Evolutionary conservation across 2,113 vertebrate species (phyloP).

Genomic region (Lepisosteus oculatus): DNA sequence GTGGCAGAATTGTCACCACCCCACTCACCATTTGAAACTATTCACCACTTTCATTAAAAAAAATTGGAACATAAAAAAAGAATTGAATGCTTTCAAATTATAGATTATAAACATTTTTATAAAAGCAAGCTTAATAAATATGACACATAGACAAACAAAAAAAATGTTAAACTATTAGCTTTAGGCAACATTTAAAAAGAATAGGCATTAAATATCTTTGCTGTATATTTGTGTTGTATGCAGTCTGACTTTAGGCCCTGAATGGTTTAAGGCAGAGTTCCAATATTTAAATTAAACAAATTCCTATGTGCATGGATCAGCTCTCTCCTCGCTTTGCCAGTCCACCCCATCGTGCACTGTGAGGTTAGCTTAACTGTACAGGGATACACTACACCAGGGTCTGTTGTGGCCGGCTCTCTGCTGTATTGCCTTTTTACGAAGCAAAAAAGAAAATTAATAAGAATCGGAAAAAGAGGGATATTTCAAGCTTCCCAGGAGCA

Average conservation of each 20-base stretch:
- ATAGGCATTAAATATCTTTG: constrained; percentile 16
- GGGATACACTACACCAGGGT: not conserved
- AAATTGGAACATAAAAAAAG: constrained; percentile 48
- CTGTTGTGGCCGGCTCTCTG: too few relatives aligned
- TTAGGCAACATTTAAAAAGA: constrained; percentile 42
- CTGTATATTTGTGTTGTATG: constrained; percentile 31
- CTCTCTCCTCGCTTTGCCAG: not conserved
- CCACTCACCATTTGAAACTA: constrained; percentile 50
- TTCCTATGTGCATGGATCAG: not conserved
- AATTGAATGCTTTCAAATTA: constrained; percentile 48
- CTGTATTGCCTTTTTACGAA: not conserved
- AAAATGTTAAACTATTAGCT: constrained; percentile 54
- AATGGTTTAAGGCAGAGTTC: not conserved
- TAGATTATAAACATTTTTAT: constrained; percentile 59
- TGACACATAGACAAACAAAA: constrained; percentile 55
- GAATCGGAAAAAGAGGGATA: not conserved
- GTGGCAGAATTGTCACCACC: too few relatives aligned
- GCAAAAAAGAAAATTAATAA: too few relatives aligned
- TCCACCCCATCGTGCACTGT: too few relatives aligned
- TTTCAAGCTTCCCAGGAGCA: constrained; percentile 4
- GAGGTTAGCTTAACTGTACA: not conserved
- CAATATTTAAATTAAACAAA: not conserved
- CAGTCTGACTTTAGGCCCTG: constrained; percentile 21
- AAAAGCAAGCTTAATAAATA: constrained; percentile 70
- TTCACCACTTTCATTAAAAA: constrained; percentile 49